These are phyloP conservation scores for Hyles vespertilio DNA, from an alignment of 1,140 invertebrate species.

Conservation along the genomic window DNA sequence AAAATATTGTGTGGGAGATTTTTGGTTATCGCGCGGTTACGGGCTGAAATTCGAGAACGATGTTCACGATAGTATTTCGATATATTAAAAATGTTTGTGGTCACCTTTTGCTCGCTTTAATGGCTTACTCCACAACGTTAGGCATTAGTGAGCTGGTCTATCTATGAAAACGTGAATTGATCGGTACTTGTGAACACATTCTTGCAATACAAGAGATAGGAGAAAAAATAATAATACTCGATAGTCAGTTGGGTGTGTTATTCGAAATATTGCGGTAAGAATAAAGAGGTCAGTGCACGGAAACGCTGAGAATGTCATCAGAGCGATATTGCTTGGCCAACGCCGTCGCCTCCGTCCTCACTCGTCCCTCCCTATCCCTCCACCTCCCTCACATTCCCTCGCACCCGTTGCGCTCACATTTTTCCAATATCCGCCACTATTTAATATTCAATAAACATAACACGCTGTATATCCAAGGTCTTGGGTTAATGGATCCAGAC, in stretches of 20 bases:
- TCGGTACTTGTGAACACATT: too few relatives aligned
- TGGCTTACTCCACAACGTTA: too few relatives aligned
- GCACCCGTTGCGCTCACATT: conserved; percentile 13
- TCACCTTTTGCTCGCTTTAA: too few relatives aligned
- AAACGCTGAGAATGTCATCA: conserved; percentile 21
- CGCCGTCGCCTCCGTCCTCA: neutral
- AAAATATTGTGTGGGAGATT: too few relatives aligned
- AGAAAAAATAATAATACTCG: neutral
- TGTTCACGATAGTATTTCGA: too few relatives aligned
- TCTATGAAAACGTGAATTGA: too few relatives aligned
- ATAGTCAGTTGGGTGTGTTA: conserved; percentile 1
- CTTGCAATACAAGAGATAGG: neutral
- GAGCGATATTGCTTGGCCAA: conserved; percentile 16
- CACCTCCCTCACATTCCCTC: conserved; percentile 11
- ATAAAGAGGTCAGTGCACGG: conserved; percentile 15
- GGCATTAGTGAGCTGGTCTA: too few relatives aligned
- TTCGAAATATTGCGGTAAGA: conserved; percentile 11
- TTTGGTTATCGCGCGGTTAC: too few relatives aligned
- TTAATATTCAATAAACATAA: neutral
- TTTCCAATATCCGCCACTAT: conserved; percentile 19
- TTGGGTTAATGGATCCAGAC: too few relatives aligned
- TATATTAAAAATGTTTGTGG: too few relatives aligned
- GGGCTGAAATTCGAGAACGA: too few relatives aligned
- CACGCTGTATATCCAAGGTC: neutral
- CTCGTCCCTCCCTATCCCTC: neutral